Conservation (phyloP, 2,888 invertebrate species). For the Nebria brevicollis region DNA sequence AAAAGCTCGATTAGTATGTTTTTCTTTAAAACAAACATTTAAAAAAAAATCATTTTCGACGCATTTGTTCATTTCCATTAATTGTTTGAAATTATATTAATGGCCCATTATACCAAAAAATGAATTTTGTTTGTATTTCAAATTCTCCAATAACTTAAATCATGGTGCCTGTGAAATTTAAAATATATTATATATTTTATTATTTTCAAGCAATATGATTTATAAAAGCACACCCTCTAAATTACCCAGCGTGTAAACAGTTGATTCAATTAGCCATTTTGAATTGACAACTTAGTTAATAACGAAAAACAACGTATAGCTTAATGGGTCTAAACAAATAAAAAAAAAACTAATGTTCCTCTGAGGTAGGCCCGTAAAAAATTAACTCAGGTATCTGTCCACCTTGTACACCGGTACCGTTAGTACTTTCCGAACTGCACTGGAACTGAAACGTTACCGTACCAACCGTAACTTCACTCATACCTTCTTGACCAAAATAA, state of each 20-base stretch:
- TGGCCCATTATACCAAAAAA: no score
- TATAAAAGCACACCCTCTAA: no score
- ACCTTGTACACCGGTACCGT: slow-evolving; percentile 96
- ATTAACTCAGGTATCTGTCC: slow-evolving; percentile 97
- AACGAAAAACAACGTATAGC: not conserved
- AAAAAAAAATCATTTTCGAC: no score
- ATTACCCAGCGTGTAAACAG: no score
- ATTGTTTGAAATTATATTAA: no score
- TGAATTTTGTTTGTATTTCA: no score
- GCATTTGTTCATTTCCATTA: no score
- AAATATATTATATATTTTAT: no score
- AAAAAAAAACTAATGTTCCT: slow-evolving; percentile 54
- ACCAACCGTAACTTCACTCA: slow-evolving; percentile 93
- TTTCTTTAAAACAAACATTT: not conserved
- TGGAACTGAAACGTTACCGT: slow-evolving; percentile 97
- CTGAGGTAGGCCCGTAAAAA: slow-evolving; percentile 87
- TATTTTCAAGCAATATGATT: no score
- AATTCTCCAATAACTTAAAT: no score
- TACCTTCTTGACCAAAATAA: slow-evolving; percentile 97
- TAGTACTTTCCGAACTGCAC: slow-evolving; percentile 96
- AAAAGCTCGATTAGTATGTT: slow-evolving; percentile 10
- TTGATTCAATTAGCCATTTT: no score
- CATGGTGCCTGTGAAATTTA: no score
- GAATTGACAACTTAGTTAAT: not conserved
- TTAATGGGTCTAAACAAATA: not conserved